Base-by-base conservation (phyloP, 2,113 vertebrate species). In the Glaucomys volans region DNA sequence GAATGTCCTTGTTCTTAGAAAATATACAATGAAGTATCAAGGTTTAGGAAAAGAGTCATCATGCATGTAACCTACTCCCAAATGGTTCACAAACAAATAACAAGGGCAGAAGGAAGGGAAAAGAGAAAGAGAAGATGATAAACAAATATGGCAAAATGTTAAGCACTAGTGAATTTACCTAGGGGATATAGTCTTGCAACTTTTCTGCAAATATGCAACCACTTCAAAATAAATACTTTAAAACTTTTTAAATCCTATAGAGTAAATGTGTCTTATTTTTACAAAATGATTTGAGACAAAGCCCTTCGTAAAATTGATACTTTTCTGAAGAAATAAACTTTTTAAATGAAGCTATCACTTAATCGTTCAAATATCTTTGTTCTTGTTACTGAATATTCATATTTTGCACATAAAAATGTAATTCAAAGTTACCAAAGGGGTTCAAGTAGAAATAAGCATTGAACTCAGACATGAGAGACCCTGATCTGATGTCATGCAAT, bases 281-380 rank as follows among this genome's bases (percentile, higher is more conserved):
- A 69, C 47, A 83, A 28, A 94, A 88, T 91, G 12, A 82, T 59
- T 75, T 92, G 50, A 76, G 42, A 94, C 1, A 94, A 88, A 83
- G 47, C 13, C 22, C 67, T 86, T 94, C 32, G 24, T 59, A 59
- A 71, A 80, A 80, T 44, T 71, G 17, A 28, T 10, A 79, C 50
- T 77, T 90, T 93, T 83, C n/a, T 90, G 9, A 94, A 57, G 74
- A 95, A 84, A 76, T 82, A 83, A 93, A 92, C 35, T 81, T 97
- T 7, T 37, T 14, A 71, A 74, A 85, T 69, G 86, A 91, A 71
- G 18, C 52, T 87, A 4, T 67, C 91, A 91, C 8, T 94, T 77
- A 84, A 80, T 76, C 76, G 11, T 42, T 87, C 71, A 90, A 95
- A 50, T 90, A 88, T 52, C 42, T 90, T 87, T 87, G 50, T 57